These are phyloP conservation scores for Burhinus bistriatus DNA, from an alignment of 2,113 vertebrate genomes.

Conservation along the genomic window DNA sequence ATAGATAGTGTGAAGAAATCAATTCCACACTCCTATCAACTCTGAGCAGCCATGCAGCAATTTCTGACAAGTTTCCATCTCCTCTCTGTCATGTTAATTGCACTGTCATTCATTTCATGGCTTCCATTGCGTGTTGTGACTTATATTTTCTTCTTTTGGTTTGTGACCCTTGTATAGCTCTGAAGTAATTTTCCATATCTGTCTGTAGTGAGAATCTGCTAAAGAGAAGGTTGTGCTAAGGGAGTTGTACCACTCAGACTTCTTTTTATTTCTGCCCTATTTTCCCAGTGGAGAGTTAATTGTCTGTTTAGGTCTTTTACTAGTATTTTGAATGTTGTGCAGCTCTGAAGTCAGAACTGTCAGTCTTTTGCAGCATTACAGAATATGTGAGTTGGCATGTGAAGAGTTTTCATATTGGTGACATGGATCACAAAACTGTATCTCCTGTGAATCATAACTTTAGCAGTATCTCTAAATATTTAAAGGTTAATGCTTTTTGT, in stretches of 20 bases:
- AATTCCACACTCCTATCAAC: conserved; percentile 19
- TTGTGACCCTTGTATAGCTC: background rate
- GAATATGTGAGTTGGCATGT: background rate
- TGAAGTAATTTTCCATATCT: background rate
- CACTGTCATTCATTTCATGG: conserved; percentile 20
- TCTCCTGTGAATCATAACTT: background rate
- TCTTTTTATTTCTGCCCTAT: background rate
- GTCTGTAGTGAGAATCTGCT: background rate
- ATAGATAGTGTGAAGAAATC: conserved; percentile 40
- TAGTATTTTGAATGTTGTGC: background rate
- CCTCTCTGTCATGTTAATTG: conserved; percentile 37
- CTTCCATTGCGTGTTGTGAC: background rate
- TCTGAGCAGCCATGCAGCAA: background rate
- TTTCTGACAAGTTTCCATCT: conserved; percentile 45
- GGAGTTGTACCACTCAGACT: background rate
- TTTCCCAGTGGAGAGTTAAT: background rate
- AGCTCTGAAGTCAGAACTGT: background rate
- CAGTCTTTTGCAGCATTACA: background rate
- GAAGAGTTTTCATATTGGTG: background rate
- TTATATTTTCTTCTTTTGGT: background rate
- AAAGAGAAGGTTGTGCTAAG: background rate
- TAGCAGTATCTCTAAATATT: background rate
- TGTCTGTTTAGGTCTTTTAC: background rate
- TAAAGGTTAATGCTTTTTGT: background rate
- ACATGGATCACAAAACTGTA: background rate